Base-by-base conservation (phyloP, 2,888 invertebrate species). In the Stenodera caucasica region DNA sequence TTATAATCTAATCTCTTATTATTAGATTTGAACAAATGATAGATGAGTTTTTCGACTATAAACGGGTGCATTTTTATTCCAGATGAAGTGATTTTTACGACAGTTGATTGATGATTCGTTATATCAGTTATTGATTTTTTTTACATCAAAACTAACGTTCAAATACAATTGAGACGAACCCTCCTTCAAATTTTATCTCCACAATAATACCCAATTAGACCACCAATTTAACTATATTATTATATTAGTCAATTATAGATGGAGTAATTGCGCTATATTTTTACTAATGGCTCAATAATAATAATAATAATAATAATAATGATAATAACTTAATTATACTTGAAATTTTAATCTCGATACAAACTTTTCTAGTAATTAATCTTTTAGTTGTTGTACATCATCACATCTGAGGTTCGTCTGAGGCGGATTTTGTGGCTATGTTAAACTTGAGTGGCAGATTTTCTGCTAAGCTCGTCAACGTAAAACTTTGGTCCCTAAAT, bases 381-480 rank as follows among this genome's bases (percentile, higher is more conserved):
- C 21, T 18, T 21, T 45, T 9, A 45, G 11, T 12, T 11, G 8
- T 21, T 11, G 21, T 11, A 45, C 45, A 21, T 45, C 45, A 45
- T 21, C 45, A 21, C 45, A 45, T 45, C 4, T 21, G 21, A 9
- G 45, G 45, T 37, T 15, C 37, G n/a, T 18, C 45, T 18, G 59
- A 63, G 63, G 60, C 55, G 63, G 63, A 56, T 63, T 63, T 60
- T 49, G 60, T 26, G 57, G 32, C 11, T 15, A 55, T 55, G 49
- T 60, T 57, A 63, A 57, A 60, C 63, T 63, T 60, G 63, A 63
- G 63, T 63, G 63, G 63, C 63, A 63, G 63, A 63, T 63, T 63
- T 63, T 57, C 32, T 57, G 54, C 63, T 57, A 60, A 63, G 63
- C 60, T 57, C 63, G 56, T 29, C 53, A 49, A 30, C 57, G 49